Percentiles rank a stretch among this genome's conserved stretches.
Evolutionary conservation across 64 coral and sea anemone genomes (phyloP).

Genomic region (Pocillopora verrucosa): DNA sequence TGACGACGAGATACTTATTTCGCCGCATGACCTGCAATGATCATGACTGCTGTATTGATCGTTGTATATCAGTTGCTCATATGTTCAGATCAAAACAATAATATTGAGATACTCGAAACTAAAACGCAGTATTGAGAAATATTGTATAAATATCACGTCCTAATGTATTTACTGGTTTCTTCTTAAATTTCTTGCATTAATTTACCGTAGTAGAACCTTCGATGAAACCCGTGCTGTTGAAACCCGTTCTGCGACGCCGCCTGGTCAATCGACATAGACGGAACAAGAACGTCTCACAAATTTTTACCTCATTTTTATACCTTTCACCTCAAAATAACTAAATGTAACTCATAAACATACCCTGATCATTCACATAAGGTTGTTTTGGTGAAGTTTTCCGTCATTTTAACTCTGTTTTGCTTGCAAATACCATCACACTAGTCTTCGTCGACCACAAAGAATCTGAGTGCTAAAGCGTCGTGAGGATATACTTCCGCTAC

Average conservation of each 20-base stretch:
- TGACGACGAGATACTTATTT: background rate
- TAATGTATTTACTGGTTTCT: background rate
- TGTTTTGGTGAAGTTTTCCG: background rate
- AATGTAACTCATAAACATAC: background rate
- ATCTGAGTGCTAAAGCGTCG: too few relatives aligned
- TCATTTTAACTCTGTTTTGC: background rate
- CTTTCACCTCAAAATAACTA: background rate
- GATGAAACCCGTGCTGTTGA: too few relatives aligned
- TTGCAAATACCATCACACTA: background rate
- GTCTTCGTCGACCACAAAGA: background rate
- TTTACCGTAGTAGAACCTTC: too few relatives aligned
- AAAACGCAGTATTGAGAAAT: background rate
- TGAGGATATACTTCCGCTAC: constrained; percentile 27
- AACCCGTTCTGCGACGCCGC: too few relatives aligned
- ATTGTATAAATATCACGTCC: background rate
- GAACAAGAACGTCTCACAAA: too few relatives aligned
- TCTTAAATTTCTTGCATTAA: too few relatives aligned
- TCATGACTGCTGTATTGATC: background rate
- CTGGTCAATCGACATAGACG: too few relatives aligned
- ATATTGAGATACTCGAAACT: background rate
- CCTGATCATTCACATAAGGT: background rate
- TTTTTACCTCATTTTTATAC: background rate
- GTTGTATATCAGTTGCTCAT: background rate
- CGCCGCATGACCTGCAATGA: background rate
- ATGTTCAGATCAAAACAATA: background rate